Conservation (phyloP, 35 echinoderm and acorn worm genomes). For the Holothuria glaberrima region DNA sequence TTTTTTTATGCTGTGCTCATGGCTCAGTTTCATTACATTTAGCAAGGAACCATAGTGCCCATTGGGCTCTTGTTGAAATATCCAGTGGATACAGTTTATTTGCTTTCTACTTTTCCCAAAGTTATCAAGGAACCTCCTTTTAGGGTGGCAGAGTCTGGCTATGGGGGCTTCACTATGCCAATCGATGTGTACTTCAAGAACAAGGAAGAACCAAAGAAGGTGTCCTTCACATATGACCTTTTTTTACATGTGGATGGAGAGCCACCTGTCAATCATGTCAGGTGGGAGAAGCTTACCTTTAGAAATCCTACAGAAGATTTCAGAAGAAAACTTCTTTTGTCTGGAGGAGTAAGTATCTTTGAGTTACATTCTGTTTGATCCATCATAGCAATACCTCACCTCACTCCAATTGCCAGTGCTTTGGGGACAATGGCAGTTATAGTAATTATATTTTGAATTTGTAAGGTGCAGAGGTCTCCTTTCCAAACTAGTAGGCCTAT, state of each 20-base stretch:
- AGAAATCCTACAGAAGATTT: constrained; percentile 97
- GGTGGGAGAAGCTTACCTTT: constrained; percentile 96
- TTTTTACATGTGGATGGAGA: constrained; percentile 83
- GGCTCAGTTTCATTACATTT: too few relatives aligned
- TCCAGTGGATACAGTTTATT: too few relatives aligned
- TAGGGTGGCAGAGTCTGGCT: constrained; percentile 78
- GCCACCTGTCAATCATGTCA: constrained; percentile 92
- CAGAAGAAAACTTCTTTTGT: constrained; percentile 89
- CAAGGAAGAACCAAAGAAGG: constrained; percentile 99
- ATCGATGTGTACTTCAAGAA: constrained; percentile 92
- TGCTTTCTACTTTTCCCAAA: constrained; percentile 23
- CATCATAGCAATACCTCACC: too few relatives aligned
- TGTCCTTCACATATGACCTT: constrained; percentile 90
- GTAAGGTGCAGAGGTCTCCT: too few relatives aligned
- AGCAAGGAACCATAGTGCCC: too few relatives aligned
- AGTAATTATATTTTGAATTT: too few relatives aligned
- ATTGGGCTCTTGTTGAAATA: too few relatives aligned
- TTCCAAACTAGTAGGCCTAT: too few relatives aligned
- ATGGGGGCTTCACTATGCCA: constrained; percentile 91
- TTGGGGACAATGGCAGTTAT: too few relatives aligned
- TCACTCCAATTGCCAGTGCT: too few relatives aligned
- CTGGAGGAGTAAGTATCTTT: constrained; percentile 75
- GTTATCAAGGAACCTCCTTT: constrained; percentile 92
- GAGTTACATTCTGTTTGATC: too few relatives aligned
- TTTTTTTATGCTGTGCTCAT: too few relatives aligned